Evolutionary conservation across 2,888 invertebrate species (phyloP).

Genomic region (Eupithecia pulchellata): DNA sequence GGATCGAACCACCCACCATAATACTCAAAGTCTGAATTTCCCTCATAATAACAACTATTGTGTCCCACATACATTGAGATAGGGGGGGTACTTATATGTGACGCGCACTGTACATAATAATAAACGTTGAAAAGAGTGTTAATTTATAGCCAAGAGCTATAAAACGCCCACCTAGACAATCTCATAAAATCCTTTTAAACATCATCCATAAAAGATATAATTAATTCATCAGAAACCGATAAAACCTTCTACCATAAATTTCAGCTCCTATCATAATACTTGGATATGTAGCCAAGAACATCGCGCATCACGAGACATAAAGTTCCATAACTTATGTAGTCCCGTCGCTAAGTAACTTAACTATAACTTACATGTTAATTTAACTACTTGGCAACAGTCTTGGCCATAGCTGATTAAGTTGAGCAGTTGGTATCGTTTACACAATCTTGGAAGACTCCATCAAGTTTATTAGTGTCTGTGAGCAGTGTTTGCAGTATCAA

Average conservation of each 20-base stretch:
- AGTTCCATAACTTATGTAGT: conserved; percentile 42
- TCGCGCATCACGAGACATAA: conserved; percentile 35
- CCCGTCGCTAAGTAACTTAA: conserved; percentile 38
- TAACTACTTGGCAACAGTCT: conserved; percentile 46
- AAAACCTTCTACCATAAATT: conserved; percentile 1
- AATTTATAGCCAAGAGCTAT: not conserved
- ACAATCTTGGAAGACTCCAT: not conserved
- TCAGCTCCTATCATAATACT: conserved; percentile 6
- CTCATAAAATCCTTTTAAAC: not conserved
- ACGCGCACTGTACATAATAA: too few species aligned
- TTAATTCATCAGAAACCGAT: not conserved
- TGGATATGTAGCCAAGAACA: conserved; percentile 19
- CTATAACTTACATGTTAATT: conserved; percentile 51
- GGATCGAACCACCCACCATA: too few species aligned
- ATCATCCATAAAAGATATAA: not conserved
- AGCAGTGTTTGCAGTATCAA: not conserved
- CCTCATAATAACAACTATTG: too few species aligned
- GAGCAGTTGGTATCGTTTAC: conserved; percentile 12
- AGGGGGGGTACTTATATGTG: too few species aligned
- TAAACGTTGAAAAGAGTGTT: too few species aligned
- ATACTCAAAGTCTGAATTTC: too few species aligned
- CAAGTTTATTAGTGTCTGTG: not conserved
- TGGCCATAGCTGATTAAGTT: conserved; percentile 49
- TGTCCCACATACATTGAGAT: too few species aligned
- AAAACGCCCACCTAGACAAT: not conserved